A percentile compares a stretch with the other conserved stretches of the same genome.
phyloP scores from a whole-genome alignment of 2,888 invertebrate genomes.

The Rhyacophila evoluta region DNA sequence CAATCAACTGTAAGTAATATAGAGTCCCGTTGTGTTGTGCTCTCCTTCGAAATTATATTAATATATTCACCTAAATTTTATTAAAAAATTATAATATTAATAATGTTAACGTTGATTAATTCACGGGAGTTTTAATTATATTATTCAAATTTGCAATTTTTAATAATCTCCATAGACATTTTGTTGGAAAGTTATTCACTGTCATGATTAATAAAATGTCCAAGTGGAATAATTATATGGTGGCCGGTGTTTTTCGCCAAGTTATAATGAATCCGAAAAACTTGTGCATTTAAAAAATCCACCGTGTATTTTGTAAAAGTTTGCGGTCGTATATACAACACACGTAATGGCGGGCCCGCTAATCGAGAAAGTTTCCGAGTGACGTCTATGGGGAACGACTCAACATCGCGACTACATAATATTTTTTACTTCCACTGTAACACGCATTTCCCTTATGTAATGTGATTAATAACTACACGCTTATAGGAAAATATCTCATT shows the following conservation, averaged over 20 bases:
- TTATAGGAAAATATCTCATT: background rate
- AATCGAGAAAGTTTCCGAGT: conserved; percentile 1
- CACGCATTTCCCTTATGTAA: background rate
- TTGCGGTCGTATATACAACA: background rate
- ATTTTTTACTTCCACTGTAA: background rate
- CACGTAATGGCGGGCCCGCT: background rate
- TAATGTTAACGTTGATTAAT: too few species aligned
- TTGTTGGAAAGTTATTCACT: too few species aligned
- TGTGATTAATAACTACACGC: background rate
- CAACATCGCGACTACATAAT: background rate
- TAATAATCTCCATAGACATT: too few species aligned
- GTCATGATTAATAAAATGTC: background rate
- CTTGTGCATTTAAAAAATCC: background rate
- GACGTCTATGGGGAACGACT: background rate
- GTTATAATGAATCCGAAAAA: background rate
- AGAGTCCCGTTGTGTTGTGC: too few species aligned
- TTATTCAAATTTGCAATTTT: too few species aligned
- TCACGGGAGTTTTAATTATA: too few species aligned
- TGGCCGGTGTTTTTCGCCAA: background rate
- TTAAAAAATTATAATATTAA: too few species aligned
- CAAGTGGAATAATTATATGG: background rate
- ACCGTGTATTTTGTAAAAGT: background rate
- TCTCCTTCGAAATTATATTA: too few species aligned
- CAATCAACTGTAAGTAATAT: too few species aligned
- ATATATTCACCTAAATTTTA: too few species aligned